These are phyloP conservation scores for Sturnus vulgaris DNA, from an alignment of 2,113 vertebrate species.

Conservation along the genomic window DNA sequence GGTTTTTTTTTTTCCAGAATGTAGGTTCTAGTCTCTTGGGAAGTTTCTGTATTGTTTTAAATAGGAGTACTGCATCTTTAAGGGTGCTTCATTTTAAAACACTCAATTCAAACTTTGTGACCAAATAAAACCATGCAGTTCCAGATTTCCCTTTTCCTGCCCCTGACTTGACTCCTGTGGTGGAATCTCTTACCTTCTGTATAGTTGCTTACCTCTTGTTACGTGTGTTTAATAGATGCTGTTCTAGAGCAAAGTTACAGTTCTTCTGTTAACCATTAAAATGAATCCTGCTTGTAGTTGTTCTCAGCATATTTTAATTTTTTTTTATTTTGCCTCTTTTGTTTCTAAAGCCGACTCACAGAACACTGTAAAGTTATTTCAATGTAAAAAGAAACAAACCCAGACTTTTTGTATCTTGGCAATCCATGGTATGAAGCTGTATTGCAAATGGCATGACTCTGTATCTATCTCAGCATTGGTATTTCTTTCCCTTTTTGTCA, in stretches of 20 bases:
- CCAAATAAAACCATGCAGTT: slow-evolving; percentile 42
- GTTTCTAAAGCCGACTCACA: slow-evolving; percentile 29
- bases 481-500: slow-evolving; percentile 51
- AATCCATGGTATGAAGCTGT: slow-evolving; percentile 46
- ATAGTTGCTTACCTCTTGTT: slow-evolving; percentile 42
- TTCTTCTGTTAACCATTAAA: slow-evolving; percentile 47
- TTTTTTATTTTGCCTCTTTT: not conserved
- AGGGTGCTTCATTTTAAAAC: slow-evolving; percentile 52
- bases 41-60: slow-evolving; percentile 60
- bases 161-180: slow-evolving; percentile 23
- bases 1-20: slow-evolving; percentile 30
- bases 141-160: not conserved
- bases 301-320: slow-evolving; percentile 7
- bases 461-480: slow-evolving; percentile 34
- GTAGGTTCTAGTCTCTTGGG: slow-evolving; percentile 52
- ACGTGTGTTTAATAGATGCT: slow-evolving; percentile 35
- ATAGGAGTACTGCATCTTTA: slow-evolving; percentile 46
- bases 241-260: slow-evolving; percentile 23
- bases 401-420: slow-evolving; percentile 51
- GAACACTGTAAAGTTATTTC: slow-evolving; percentile 46
- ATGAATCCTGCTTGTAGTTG: slow-evolving; percentile 25
- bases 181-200: slow-evolving; percentile 32
- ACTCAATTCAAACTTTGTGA: slow-evolving; percentile 39
- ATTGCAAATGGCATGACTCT: slow-evolving; percentile 49
- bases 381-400: slow-evolving; percentile 1